Conservation (phyloP, 2,888 invertebrate species). For the Chaetogeoica ovagalla region DNA sequence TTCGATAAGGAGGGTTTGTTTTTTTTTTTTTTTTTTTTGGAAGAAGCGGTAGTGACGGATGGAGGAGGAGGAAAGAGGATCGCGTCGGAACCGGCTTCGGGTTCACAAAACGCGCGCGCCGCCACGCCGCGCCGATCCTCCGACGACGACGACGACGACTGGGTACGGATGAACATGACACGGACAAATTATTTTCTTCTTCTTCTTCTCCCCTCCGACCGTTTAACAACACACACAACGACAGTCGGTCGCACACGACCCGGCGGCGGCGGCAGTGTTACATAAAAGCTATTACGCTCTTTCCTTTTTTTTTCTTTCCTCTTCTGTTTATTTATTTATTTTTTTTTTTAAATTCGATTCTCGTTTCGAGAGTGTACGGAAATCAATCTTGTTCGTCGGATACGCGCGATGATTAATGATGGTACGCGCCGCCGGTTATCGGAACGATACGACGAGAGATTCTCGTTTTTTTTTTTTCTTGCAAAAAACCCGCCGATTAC, state of each 20-base stretch:
- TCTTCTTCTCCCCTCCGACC: constrained; percentile 1
- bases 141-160: constrained; percentile 21
- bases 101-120: constrained; percentile 19
- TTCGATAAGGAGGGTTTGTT: constrained; percentile 35
- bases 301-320: background rate
- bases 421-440: background rate
- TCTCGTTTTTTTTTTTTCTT: too few species aligned
- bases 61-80: background rate
- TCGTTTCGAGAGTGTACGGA: background rate
- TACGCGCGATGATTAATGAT: background rate
- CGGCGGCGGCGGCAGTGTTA: background rate
- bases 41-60: background rate
- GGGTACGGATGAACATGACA: constrained; percentile 48
- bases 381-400: constrained; percentile 1
- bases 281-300: background rate
- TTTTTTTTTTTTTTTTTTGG: background rate
- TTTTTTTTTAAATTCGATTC: background rate
- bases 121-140: constrained; percentile 2
- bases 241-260: constrained; percentile 1
- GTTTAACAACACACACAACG: constrained; percentile 50
- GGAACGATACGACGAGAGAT: background rate
- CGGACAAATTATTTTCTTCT: constrained; percentile 46
- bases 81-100: constrained; percentile 42
- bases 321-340: background rate
- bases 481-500: too few species aligned